Base-by-base conservation (phyloP, 1,140 invertebrate species). In the Aphelinus atriplicis region DNA sequence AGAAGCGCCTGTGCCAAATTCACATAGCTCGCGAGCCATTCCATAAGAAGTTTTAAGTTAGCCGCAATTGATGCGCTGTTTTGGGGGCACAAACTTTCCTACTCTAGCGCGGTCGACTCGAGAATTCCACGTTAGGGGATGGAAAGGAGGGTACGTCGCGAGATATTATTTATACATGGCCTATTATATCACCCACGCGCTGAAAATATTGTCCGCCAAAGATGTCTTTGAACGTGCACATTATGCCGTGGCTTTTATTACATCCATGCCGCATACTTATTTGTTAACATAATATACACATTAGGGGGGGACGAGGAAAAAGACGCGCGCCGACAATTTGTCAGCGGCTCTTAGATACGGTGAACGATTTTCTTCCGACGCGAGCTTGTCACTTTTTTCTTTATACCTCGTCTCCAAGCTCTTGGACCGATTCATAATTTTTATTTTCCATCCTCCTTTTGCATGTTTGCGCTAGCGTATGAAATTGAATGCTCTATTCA, bases 241-340 rank as follows among this genome's bases (percentile, higher is more conserved):
- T 73, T 73, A 73, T 9, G n/a, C 55, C 53, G n/a, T 9, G 7
- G 45, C 9, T 71, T 71, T 71, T 62, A 73, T 73, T 73, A 46
- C 45, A 46, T 42, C 7, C 7, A 43, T 45, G 55, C 43, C 53
- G 7, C 53, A 48, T 62, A n/a, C 43, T 45, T 67, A 67, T 67
- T 67, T 67, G 64, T 66, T 73, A 73, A 66, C 56, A 58, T 73
- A 73, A 65, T 72, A 65, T 65, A 72, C 62, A 72, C 71, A 72
- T 72, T 65, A 65, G 6, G 7, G 3, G 47, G 26, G 26, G 26
- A 26, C 1, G 10, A 42, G 45, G 42, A 53, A 10, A 50, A 46
- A 46, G 60, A 62, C 0, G 6, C 4, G 9, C 68, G 47, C 7
- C 3, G 1, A 45, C 69, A 71, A 71, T 71, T 43, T 63, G 69